A percentile compares a stretch with the other conserved stretches of the same genome.
These are phyloP conservation scores for Mionectes macconnelli DNA, from an alignment of 2,113 vertebrate genomes.

Conservation along the genomic window DNA sequence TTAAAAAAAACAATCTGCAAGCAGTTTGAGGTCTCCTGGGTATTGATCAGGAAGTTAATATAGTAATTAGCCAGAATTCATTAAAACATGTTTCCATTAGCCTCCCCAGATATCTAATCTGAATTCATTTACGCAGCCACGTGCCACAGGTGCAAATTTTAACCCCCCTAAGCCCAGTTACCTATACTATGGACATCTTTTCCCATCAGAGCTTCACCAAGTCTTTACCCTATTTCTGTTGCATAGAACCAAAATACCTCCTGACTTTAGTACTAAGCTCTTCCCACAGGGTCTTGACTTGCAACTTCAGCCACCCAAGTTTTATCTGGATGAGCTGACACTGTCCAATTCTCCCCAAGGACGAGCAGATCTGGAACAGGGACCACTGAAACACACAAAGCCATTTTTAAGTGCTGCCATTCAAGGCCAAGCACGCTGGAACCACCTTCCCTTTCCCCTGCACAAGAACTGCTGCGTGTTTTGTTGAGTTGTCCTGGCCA, in stretches of 20 bases:
- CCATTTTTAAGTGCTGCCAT: not conserved
- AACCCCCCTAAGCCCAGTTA: not conserved
- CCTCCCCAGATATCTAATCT: not conserved
- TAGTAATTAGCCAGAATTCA: constrained; percentile 45
- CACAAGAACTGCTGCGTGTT: not conserved
- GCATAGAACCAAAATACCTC: not conserved
- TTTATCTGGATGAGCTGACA: not conserved
- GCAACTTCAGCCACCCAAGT: not conserved
- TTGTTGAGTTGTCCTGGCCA: not conserved
- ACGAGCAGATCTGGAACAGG: not conserved
- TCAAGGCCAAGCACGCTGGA: fast-evolving
- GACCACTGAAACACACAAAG: not conserved
- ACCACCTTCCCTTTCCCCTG: not conserved
- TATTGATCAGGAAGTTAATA: constrained; percentile 50
- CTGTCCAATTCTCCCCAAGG: not conserved
- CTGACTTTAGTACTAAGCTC: not conserved
- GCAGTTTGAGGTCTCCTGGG: not conserved
- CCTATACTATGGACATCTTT: not conserved
- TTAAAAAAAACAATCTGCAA: not conserved
- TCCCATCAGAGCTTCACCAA: not conserved
- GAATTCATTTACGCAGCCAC: constrained; percentile 4
- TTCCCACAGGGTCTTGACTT: not conserved
- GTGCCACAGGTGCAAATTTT: not conserved
- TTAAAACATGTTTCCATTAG: constrained; percentile 38
- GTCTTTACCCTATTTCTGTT: not conserved